A percentile compares a stretch with the other conserved stretches of the same genome.
phyloP scores from a whole-genome alignment of 2,797 vertebrate genomes.

The Amblyopsis hoosieri region DNA sequence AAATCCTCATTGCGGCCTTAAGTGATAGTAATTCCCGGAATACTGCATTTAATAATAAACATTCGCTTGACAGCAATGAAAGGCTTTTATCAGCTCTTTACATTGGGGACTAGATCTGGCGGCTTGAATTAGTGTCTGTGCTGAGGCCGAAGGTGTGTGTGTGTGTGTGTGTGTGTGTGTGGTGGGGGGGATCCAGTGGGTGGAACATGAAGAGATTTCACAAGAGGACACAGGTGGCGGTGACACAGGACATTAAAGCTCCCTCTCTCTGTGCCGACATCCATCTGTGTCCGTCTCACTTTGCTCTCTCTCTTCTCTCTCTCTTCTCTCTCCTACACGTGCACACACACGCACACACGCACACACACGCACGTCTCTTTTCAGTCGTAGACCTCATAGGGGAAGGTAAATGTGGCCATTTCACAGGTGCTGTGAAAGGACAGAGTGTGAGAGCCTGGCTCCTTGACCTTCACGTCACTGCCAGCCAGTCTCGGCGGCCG shows the following conservation, averaged over 20 bases:
- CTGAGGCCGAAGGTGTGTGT: constrained; percentile 50
- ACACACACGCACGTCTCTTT: neutral
- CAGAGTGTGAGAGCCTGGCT: constrained; percentile 14
- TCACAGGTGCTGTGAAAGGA: constrained; percentile 27
- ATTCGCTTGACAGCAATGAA: constrained; percentile 62
- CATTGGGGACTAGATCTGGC: constrained; percentile 62
- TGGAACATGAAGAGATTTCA: constrained; percentile 71
- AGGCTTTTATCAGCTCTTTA: constrained; percentile 61
- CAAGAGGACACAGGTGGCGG: constrained; percentile 74
- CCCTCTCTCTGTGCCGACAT: neutral
- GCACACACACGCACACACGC: constrained; percentile 1
- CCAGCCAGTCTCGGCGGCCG: constrained; percentile 17
- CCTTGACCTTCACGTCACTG: constrained; percentile 36
- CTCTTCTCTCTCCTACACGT: constrained; percentile 24
- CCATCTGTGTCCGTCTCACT: too few species aligned
- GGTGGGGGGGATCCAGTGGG: constrained; percentile 67
- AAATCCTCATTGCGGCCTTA: constrained; percentile 64
- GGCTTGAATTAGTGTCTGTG: constrained; percentile 63
- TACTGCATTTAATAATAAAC: constrained; percentile 63
- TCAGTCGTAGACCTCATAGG: neutral
- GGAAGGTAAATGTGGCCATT: constrained; percentile 17
- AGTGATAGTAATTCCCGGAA: constrained; percentile 57
- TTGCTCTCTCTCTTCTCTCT: constrained; percentile 15
- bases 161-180: neutral
- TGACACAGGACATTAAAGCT: constrained; percentile 73